phyloP scores from a whole-genome alignment of 2,888 invertebrate species.

The Drosophila putrida region DNA sequence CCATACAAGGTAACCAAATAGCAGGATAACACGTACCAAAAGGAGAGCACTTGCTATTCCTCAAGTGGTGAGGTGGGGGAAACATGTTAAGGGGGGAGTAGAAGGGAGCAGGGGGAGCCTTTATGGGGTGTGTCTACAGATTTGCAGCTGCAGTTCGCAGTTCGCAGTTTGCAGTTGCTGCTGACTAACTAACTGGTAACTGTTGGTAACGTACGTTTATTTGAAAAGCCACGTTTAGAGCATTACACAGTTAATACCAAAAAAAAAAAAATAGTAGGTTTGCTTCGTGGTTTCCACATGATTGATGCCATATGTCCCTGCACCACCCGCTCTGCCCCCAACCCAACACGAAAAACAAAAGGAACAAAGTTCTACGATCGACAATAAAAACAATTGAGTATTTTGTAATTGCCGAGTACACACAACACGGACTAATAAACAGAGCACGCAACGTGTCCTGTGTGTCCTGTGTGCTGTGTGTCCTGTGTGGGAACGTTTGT shows the following conservation, averaged over 20 bases:
- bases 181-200: conserved; percentile 52
- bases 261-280: conserved; percentile 2
- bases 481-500: conserved; percentile 47
- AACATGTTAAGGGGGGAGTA: background rate
- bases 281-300: conserved; percentile 79
- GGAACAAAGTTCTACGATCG: conserved; percentile 42
- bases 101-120: background rate
- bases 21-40: conserved; percentile 78
- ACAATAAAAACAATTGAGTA: conserved; percentile 53
- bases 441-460: conserved; percentile 62
- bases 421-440: conserved; percentile 60
- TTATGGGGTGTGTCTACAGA: conserved; percentile 30
- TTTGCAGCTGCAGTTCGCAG: conserved; percentile 47
- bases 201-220: conserved; percentile 25
- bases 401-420: conserved; percentile 66
- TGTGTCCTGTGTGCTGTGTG: conserved; percentile 47
- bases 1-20: conserved; percentile 79
- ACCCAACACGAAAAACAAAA: background rate
- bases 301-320: conserved; percentile 76
- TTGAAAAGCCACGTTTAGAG: conserved; percentile 45
- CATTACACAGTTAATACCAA: conserved; percentile 38
- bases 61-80: background rate
- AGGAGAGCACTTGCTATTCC: conserved; percentile 59
- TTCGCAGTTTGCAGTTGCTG: too few species aligned
- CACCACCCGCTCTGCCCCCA: background rate